Evolutionary conservation across 2,113 vertebrate genomes (phyloP), one percentile per base, ranked within the genome.

Genomic region (Syrmaticus mikado): DNA sequence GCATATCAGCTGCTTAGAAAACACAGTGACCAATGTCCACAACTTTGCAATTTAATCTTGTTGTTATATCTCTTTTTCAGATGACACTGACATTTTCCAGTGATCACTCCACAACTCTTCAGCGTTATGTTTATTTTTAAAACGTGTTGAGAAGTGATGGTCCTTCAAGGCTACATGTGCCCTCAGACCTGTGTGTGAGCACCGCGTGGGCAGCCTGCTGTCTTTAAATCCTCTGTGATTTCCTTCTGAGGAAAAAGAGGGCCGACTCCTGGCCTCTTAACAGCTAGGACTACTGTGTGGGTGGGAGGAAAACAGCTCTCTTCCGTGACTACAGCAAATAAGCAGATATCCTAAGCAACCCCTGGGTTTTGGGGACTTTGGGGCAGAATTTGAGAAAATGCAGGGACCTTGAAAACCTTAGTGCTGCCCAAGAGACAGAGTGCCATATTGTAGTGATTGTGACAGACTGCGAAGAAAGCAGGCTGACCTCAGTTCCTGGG

Each of bases 371-470:
- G 48, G 68, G 68, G 74, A 20, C 32, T 58, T 41, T 43, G 21
- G 67, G 40, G 55, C 0, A 2, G 58, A 34, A 52, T 32, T 6
- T 60, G 75, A 94, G 55, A 71, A 90, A 46, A 75, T 1, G 4
- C 58, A 73, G 68, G 52, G 78, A 61, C n/a, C 0, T 1, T 46
- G 60, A 19, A 46, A 57, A 34, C 20, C 28, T 38, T 2, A 4
- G 24, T 55, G 52, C n/a, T 15, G 17, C 7, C 72, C 1, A 3
- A 73, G 64, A 86, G 82, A 65, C 67, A 84, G 89, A 90, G 48
- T 25, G 32, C 68, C 4, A 1, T 14, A 25, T 6, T 40, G 28
- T 25, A 64, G 76, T 0, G 0, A 28, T 60, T 0, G 1, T 17
- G 43, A 48, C 48, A 84, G 77, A 40, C 64, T 0, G 43, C 34